Evolutionary conservation across 1,140 invertebrate species (phyloP).

Genomic region (Pachyrhynchus sulphureomaculatus): DNA sequence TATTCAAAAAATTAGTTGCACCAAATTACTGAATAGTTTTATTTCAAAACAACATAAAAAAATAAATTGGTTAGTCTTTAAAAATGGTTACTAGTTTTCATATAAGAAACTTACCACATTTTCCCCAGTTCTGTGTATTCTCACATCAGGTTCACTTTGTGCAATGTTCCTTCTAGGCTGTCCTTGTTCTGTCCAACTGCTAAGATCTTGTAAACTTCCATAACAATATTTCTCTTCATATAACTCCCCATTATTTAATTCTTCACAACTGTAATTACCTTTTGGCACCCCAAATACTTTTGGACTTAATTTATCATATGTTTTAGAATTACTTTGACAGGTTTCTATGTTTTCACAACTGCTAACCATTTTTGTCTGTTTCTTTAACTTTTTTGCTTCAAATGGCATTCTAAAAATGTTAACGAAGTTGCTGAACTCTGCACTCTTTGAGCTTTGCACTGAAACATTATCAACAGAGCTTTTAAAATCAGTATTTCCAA

Average conservation of each 20-base stretch:
- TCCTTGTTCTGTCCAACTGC: slow-evolving; percentile 30
- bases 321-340: slow-evolving; percentile 29
- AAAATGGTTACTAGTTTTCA: not conserved
- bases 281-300: slow-evolving; percentile 58
- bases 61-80: not conserved
- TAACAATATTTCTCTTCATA: slow-evolving; percentile 43
- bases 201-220: slow-evolving; percentile 49
- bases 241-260: slow-evolving; percentile 51
- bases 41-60: not conserved
- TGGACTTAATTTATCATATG: slow-evolving; percentile 57
- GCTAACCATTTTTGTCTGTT: slow-evolving; percentile 37
- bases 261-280: slow-evolving; percentile 59
- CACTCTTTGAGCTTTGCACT: slow-evolving; percentile 57
- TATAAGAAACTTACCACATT: slow-evolving; percentile 23
- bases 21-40: not conserved
- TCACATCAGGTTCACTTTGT: slow-evolving; percentile 49
- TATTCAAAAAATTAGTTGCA: not conserved
- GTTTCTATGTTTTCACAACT: slow-evolving; percentile 46
- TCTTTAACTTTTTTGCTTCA: slow-evolving; percentile 39
- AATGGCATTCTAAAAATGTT: slow-evolving; percentile 46
- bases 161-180: slow-evolving; percentile 33
- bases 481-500: slow-evolving; percentile 1
- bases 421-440: slow-evolving; percentile 47
- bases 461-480: slow-evolving; percentile 57
- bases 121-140: slow-evolving; percentile 34